Evolutionary conservation across 2,888 invertebrate species (phyloP), one percentile per base, ranked within the genome.

Genomic region (Brachyptera putata): DNA sequence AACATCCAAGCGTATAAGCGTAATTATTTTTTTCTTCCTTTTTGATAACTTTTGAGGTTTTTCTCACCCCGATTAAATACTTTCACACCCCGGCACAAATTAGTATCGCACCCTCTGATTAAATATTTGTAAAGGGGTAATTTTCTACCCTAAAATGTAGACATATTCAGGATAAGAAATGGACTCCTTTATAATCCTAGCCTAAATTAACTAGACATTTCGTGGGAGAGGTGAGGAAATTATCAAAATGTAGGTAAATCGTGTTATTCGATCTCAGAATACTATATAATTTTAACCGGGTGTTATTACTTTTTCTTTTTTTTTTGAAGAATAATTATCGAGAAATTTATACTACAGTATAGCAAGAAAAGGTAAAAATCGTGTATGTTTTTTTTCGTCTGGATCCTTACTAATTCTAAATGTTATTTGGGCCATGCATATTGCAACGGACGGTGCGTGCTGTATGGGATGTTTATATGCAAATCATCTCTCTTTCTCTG

Each of bases 181-280:
- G 21, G 24, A 11, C 1, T 24, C 5, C 21, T 9, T 4, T 24
- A 14, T 14, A 14, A n/a, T 16, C 3, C 18, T 24, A 21, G 24
- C 24, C 24, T n/a, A 46, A 16, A 21, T 24, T 46, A 46, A n/a
- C 22, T 46, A 46, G 46, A 46, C 5, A 22, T 46, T 11, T 22
- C 41, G 41, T 41, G 41, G 41, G 41, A 41, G 2, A 16, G 34
- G 53, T 36, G 34, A 53, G 53, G 34, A 53, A 53, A 53, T 34
- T 34, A 53, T 22, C 53, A 53, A 18, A 53, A 53, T 53, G 18
- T 53, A 53, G 53, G 53, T 53, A 53, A 43, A 53, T 53, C 53
- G 53, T 36, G 53, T 18, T 36, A 53, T 22, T 30, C 21, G 34
- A 26, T 26, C 16, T 53, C 36, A 14, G 16, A 36, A 21, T 21